A percentile compares a stretch with the other conserved stretches of the same genome.
Conservation (phyloP, 2,797 vertebrate genomes). For the Spinibarbus caldwelli region DNA sequence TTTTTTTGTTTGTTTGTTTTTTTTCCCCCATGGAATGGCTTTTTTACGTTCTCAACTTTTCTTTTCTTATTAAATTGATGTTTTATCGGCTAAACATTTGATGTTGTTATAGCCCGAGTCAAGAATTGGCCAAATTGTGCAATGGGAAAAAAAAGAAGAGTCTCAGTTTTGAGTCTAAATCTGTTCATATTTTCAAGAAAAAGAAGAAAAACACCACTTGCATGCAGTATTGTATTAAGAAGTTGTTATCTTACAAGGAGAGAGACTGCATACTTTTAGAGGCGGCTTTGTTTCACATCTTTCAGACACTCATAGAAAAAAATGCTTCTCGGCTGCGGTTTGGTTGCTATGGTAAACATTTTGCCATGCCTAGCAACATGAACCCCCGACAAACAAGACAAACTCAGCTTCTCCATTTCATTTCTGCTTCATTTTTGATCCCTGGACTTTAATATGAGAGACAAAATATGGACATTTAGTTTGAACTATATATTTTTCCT, state of each 20-base stretch:
- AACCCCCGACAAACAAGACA: conserved; percentile 37
- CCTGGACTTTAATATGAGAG: conserved; percentile 15
- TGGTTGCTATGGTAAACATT: conserved; percentile 27
- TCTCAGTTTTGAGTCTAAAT: conserved; percentile 54
- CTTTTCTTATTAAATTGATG: conserved; percentile 42
- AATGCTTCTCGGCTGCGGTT: conserved; percentile 6
- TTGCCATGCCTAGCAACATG: conserved; percentile 12
- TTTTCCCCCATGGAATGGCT: not conserved
- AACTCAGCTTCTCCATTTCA: conserved; percentile 42
- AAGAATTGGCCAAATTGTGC: conserved; percentile 55
- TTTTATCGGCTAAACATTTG: conserved; percentile 46
- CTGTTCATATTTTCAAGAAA: conserved; percentile 53
- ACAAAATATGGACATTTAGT: conserved; percentile 54
- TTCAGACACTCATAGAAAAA: conserved; percentile 20
- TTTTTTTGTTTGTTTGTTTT: conserved; percentile 45
- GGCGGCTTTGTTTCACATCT: conserved; percentile 32
- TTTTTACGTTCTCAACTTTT: conserved; percentile 2
- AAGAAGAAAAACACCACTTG: conserved; percentile 52
- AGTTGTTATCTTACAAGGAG: conserved; percentile 47
- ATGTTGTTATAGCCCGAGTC: conserved; percentile 46
- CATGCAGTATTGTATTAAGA: conserved; percentile 72
- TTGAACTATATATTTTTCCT: conserved; percentile 46
- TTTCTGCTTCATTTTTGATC: conserved; percentile 16
- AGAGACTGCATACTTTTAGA: conserved; percentile 39
- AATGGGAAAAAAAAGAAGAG: conserved; percentile 54